Base-by-base conservation (phyloP, 2,797 vertebrate genomes). In the Alca torda region DNA sequence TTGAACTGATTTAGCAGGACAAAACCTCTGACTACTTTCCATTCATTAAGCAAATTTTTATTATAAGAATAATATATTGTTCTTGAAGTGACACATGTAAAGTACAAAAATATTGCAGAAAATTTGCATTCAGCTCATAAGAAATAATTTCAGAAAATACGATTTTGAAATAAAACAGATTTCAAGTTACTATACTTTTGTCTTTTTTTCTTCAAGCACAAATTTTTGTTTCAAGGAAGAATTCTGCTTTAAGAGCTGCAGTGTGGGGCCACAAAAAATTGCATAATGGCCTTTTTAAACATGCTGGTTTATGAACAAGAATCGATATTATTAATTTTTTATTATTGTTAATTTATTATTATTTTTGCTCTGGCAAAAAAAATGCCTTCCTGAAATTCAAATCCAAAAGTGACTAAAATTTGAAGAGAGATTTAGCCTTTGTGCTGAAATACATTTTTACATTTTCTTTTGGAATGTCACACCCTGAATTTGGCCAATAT, bases 231-330 rank as follows among this genome's bases (percentile, higher is more conserved):
- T 69, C 53, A 72, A 82, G 17, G 15, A 8, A 67, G 37, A 84
- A 50, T 63, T 94, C 60, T 75, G 37, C n/a, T 93, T 86, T 30
- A 92, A 69, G 90, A 96, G 39, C 16, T 85, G 45, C n/a, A 76
- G 9, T 33, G 6, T 57, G 43, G n/a, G 16, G 59, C n/a, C 75
- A 57, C 50, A 68, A 69, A 75, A 75, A 46, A 13, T 0, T 67
- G n/a, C 26, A 28, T 16, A 54, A 51, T n/a, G 33, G 39, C 10
- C 25, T 81, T 81, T 83, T 59, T 24, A 91, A 75, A 64, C 23
- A 46, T 57, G 39, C 35, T 90, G 21, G 5, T 76, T 79, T 76
- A 78, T 60, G 56, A 89, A 83, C 18, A 81, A 41, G 18, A 93
- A 76, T 8, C 4, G 5, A 7, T 24, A 57, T 28, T 74, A 68